Conservation (phyloP, 2,113 vertebrate species). For the Ochotona curzoniae region DNA sequence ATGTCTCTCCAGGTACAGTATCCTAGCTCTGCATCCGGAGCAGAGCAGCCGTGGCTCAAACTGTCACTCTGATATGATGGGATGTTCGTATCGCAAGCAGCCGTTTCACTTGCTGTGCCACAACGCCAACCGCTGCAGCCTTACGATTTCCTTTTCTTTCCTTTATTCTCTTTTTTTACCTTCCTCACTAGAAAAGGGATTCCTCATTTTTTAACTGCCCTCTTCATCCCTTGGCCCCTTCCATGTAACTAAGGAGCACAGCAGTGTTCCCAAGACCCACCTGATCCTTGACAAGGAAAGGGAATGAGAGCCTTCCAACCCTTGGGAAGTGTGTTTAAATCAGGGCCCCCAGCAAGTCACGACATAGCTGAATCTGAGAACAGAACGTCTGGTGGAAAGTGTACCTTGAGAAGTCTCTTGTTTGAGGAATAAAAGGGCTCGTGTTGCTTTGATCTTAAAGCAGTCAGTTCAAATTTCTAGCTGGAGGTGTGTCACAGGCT, state of each 20-base stretch:
- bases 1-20: no score
- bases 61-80: no score
- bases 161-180: background rate
- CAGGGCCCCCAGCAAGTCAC: background rate
- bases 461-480: background rate
- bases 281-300: conserved; percentile 13
- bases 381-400: background rate
- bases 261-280: background rate
- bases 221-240: background rate
- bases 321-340: background rate
- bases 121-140: no score
- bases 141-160: background rate
- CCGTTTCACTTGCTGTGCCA: no score
- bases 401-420: background rate
- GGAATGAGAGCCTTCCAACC: background rate
- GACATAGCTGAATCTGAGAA: background rate
- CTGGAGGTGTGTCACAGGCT: background rate
- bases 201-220: background rate
- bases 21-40: no score
- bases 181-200: conserved; percentile 37
- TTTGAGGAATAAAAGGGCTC: background rate
- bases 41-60: no score
- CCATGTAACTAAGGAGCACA: background rate
- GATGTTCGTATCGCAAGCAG: no score
- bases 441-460: background rate